Conservation (phyloP, 2,888 invertebrate species). For the Tachystola acroxantha region DNA sequence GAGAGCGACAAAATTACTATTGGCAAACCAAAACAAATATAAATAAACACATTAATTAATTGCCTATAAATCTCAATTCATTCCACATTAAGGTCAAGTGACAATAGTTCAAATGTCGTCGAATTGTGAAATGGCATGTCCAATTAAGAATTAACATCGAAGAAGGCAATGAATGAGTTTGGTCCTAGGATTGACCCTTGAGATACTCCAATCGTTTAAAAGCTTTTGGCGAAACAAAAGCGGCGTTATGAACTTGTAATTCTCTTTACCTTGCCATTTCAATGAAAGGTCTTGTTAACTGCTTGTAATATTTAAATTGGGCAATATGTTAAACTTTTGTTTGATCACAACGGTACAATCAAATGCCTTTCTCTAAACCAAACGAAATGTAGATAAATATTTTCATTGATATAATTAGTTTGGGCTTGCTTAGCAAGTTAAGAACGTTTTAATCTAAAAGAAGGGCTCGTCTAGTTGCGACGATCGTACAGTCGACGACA, state of each 20-base stretch:
- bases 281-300: constrained; percentile 17
- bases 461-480: too few relatives aligned
- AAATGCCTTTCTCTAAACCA: constrained; percentile 7
- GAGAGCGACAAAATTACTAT: too few relatives aligned
- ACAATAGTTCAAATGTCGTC: constrained; percentile 15
- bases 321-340: constrained; percentile 20
- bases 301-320: constrained; percentile 19
- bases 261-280: constrained; percentile 26
- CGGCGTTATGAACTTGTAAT: constrained; percentile 1
- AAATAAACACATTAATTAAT: background rate
- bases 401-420: too few relatives aligned
- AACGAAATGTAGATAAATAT: too few relatives aligned
- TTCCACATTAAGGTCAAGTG: constrained; percentile 14
- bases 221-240: constrained; percentile 3
- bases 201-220: constrained; percentile 7
- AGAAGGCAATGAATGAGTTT: background rate
- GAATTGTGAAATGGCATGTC: constrained; percentile 14
- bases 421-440: too few relatives aligned
- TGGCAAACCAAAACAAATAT: too few relatives aligned
- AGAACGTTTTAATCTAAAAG: too few relatives aligned
- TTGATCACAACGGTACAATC: constrained; percentile 15
- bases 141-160: constrained; percentile 8
- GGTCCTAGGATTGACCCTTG: constrained; percentile 8
- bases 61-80: constrained; percentile 4
- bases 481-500: too few relatives aligned